phyloP scores from a whole-genome alignment of 2,113 vertebrate species.

The Actenoides hombroni region DNA sequence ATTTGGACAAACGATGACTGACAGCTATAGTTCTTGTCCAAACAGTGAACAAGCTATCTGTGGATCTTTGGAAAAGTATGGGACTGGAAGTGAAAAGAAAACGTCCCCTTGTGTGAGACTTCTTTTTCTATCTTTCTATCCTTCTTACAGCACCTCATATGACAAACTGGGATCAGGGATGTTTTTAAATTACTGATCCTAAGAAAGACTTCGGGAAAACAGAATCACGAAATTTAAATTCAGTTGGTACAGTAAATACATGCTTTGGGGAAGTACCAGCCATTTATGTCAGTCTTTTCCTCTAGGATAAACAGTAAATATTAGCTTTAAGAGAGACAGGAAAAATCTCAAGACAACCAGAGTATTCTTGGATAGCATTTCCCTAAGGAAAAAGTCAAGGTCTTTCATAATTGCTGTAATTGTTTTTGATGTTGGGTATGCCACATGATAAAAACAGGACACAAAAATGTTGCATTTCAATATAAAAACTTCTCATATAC shows the following conservation, averaged over 20 bases:
- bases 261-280: neutral
- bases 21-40: neutral
- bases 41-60: neutral
- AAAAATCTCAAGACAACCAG: neutral
- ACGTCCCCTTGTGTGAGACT: neutral
- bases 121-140: neutral
- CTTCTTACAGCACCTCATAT: neutral
- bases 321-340: neutral
- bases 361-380: neutral
- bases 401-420: conserved; percentile 58
- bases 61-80: neutral
- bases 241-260: neutral
- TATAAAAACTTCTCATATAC: neutral
- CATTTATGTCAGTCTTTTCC: neutral
- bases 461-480: conserved; percentile 18
- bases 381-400: conserved; percentile 11
- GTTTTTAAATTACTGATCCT: neutral
- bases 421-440: conserved; percentile 46
- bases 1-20: neutral
- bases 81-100: neutral
- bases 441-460: conserved; percentile 23
- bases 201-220: neutral
- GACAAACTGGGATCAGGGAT: neutral
- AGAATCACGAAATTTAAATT: neutral
- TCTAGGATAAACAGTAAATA: conserved; percentile 33